phyloP scores from a whole-genome alignment of 2,113 vertebrate species.

The Leptosomus discolor region DNA sequence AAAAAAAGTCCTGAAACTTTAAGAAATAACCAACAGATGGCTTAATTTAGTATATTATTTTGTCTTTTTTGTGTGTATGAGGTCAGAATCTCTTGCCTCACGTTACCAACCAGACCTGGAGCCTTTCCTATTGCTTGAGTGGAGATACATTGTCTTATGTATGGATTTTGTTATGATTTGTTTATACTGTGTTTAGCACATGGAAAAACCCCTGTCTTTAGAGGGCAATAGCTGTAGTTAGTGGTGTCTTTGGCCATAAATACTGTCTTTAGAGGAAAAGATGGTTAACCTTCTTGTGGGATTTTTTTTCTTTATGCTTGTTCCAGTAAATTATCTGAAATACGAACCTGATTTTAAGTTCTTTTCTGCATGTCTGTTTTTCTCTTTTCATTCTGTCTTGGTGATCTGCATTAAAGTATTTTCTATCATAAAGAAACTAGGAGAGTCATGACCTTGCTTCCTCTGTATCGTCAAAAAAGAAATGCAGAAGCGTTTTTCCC shows the following conservation, averaged over 20 bases:
- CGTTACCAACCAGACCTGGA: background rate
- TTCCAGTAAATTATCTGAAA: background rate
- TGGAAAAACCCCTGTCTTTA: background rate
- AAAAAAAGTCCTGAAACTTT: background rate
- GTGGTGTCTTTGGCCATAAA: conserved; percentile 37
- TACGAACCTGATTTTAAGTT: background rate
- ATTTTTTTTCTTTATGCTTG: background rate
- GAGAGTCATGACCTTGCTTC: background rate
- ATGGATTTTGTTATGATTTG: background rate
- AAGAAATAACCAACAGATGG: background rate
- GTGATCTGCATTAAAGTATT: background rate
- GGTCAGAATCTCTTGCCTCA: background rate
- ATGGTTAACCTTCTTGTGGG: conserved; percentile 37
- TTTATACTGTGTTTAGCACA: background rate
- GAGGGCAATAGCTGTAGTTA: background rate
- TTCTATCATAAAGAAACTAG: background rate
- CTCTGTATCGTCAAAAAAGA: background rate
- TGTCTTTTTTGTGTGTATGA: background rate
- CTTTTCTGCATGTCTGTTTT: background rate
- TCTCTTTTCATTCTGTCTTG: background rate
- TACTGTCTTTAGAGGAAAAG: conserved; percentile 16
- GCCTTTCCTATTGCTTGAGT: background rate
- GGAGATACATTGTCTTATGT: background rate
- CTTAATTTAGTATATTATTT: background rate
- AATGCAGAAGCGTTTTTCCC: background rate